phyloP scores from a whole-genome alignment of 2,797 vertebrate species.

The Antennarius maculatus region DNA sequence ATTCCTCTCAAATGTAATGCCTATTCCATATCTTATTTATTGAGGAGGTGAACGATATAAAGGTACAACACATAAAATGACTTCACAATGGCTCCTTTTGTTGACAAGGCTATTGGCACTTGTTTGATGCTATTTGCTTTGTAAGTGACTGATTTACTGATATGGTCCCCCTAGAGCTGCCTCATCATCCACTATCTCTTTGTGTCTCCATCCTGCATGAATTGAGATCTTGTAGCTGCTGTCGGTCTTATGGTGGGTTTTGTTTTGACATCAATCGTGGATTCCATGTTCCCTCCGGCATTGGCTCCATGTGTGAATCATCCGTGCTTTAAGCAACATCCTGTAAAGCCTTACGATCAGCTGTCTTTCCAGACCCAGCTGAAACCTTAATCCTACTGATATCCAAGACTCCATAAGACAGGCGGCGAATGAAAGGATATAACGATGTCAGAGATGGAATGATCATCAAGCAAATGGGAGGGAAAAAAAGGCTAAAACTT shows the following conservation, averaged over 20 bases:
- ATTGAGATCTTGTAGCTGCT: background rate
- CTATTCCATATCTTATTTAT: slow-evolving; percentile 69
- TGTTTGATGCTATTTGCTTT: slow-evolving; percentile 70
- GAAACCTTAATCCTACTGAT: slow-evolving; percentile 30
- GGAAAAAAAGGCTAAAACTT: slow-evolving; percentile 36
- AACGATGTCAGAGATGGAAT: slow-evolving; percentile 54
- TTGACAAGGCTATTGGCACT: slow-evolving; percentile 70
- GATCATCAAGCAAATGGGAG: slow-evolving; percentile 10
- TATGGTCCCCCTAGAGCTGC: slow-evolving; percentile 17
- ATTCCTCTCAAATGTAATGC: slow-evolving; percentile 69
- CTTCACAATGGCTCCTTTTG: slow-evolving; percentile 66
- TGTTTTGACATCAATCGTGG: background rate
- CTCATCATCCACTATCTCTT: slow-evolving; percentile 12
- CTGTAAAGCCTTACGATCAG: slow-evolving; percentile 26
- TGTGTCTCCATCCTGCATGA: slow-evolving; percentile 3
- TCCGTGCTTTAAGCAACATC: slow-evolving; percentile 7
- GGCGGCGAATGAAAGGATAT: slow-evolving; percentile 12
- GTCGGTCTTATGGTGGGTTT: background rate
- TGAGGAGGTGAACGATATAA: slow-evolving; percentile 60
- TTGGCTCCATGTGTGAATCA: slow-evolving; percentile 4
- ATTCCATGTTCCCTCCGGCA: background rate
- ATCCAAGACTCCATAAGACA: slow-evolving; percentile 11
- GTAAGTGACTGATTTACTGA: slow-evolving; percentile 72
- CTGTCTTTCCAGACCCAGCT: slow-evolving; percentile 13
- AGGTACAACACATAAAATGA: slow-evolving; percentile 55